Conservation (phyloP, 92 coral and sea anemone genomes). For the Parazoanthus atlanticus region DNA sequence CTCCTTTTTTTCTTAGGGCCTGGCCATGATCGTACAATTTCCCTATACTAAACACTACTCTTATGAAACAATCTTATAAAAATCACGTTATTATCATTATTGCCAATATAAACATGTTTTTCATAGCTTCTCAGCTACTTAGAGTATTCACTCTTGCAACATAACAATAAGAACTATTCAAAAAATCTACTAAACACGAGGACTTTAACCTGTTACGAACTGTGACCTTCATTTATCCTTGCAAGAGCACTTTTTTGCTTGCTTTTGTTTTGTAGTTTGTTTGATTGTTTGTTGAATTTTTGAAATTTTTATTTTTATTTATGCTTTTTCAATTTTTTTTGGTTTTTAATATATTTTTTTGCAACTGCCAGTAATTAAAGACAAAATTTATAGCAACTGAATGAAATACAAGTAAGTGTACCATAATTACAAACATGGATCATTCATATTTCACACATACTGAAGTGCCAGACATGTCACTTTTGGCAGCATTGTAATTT, state of each 20-base stretch:
- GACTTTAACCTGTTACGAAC: neutral
- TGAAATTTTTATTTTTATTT: neutral
- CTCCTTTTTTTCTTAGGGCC: neutral
- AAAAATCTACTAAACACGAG: neutral
- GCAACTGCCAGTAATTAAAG: neutral
- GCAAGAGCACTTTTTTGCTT: conserved; percentile 40
- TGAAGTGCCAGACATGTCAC: no score
- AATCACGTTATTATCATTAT: no score
- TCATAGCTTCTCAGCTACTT: neutral
- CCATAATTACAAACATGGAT: neutral
- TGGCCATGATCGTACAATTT: neutral
- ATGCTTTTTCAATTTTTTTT: conserved; percentile 10
- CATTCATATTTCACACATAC: neutral
- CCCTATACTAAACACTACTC: neutral
- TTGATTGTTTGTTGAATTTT: conserved; percentile 35
- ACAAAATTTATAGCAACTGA: neutral
- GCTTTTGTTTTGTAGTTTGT: conserved; percentile 39
- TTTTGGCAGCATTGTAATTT: neutral
- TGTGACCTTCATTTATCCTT: conserved; percentile 47
- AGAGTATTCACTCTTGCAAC: neutral
- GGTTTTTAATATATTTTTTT: neutral
- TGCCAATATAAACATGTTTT: neutral
- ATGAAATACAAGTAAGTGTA: neutral
- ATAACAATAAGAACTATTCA: neutral
- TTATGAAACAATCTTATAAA: neutral